Base-by-base conservation (phyloP, 2,797 vertebrate genomes). In the Hippoglossus hippoglossus region DNA sequence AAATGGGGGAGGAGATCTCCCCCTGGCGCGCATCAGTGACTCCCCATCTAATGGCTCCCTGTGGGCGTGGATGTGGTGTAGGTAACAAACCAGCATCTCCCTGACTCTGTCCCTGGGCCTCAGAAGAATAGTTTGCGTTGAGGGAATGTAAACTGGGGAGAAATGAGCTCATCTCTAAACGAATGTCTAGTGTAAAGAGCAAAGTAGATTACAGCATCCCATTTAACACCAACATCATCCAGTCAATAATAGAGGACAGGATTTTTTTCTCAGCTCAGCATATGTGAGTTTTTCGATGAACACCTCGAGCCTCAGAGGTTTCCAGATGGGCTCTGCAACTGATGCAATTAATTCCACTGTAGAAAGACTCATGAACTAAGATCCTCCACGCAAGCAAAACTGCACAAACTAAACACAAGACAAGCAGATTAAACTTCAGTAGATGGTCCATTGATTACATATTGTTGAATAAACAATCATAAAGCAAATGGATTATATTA, bases 1-100 rank as follows among this genome's bases (percentile, higher is more conserved):
- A 71, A 86, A 80, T 91, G 87, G 64, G 92, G 91, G 87, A 78
- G 82, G 83, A 67, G 76, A 77, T 25, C 52, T 52, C 68, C 64
- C 87, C 73, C 60, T 53, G 59, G 68, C 63, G 80, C 87, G 49
- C 80, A 80, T 92, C 89, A 87, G 82, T 77, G 71, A 69, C 88
- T 80, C 75, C 63, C 47, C 22, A 49, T 81, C 93, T 95, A 96
- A 96, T 95, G 93, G 94, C 94, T 94, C 94, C 95, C 95, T 46
- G 69, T 91, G 91, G 94, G 94, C 93, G 95, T 94, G 94, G 94
- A 93, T 94, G 93, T 89, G 71, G 41, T 79, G 65, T 92, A 84
- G 95, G 95, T 96, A 95, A 96, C 94, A 94, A 96, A 95, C 94
- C 92, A 89, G 92, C 74, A 57, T 73, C 67, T 68, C 92, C 90